Evolutionary conservation across 2,888 invertebrate genomes (phyloP).

Genomic region (Pollenia angustigena): DNA sequence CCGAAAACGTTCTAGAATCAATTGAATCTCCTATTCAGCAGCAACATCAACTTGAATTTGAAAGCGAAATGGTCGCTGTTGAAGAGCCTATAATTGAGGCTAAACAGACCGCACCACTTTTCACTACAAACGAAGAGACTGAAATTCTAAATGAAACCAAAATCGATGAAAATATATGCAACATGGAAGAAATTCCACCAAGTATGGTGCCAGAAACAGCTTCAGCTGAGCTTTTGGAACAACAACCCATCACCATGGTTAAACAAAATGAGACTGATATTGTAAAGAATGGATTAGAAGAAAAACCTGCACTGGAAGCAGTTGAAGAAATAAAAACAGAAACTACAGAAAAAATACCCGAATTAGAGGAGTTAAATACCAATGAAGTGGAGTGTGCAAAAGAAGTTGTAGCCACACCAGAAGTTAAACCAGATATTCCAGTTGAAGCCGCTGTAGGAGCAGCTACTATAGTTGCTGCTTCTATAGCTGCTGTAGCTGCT

Average conservation of each 20-base stretch:
- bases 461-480: constrained; percentile 49
- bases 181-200: background rate
- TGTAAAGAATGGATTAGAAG: background rate
- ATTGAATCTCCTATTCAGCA: constrained; percentile 44
- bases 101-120: constrained; percentile 27
- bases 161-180: constrained; percentile 10
- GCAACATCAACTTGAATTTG: constrained; percentile 25
- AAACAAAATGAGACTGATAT: constrained; percentile 32
- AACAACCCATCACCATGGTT: background rate
- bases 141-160: constrained; percentile 34
- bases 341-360: constrained; percentile 13
- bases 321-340: constrained; percentile 15
- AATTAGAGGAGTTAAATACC: constrained; percentile 18
- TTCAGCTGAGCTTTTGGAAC: constrained; percentile 42
- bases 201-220: constrained; percentile 38
- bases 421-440: constrained; percentile 52
- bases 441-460: constrained; percentile 65
- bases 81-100: constrained; percentile 50
- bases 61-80: constrained; percentile 47
- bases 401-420: constrained; percentile 44
- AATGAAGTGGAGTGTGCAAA: constrained; percentile 8
- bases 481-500: constrained; percentile 28
- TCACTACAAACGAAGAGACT: constrained; percentile 42
- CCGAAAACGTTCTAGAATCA: constrained; percentile 22
- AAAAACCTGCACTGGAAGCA: background rate